These are phyloP conservation scores for Macrobrachium nipponense DNA, from an alignment of 1,140 invertebrate genomes.

Conservation along the genomic window DNA sequence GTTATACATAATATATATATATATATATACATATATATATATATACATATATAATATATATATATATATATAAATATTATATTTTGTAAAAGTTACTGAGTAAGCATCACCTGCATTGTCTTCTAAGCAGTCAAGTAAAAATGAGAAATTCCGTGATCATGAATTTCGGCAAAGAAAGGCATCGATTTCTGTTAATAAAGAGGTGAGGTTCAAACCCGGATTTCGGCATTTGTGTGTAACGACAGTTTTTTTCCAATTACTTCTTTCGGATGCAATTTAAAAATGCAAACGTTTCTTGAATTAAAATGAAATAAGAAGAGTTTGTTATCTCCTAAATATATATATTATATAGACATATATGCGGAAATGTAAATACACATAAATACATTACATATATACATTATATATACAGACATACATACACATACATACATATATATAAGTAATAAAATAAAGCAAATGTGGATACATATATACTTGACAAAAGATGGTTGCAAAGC, in stretches of 20 bases:
- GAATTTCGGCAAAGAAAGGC: too few species aligned
- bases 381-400: not conserved
- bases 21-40: slow-evolving; percentile 6
- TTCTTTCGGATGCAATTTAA: too few species aligned
- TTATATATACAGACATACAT: not conserved
- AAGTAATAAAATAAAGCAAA: not conserved
- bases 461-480: not conserved
- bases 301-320: too few species aligned
- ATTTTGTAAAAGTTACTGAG: too few species aligned
- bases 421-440: not conserved
- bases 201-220: too few species aligned
- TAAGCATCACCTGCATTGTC: not conserved
- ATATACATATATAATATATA: slow-evolving; percentile 13
- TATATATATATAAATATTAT: slow-evolving; percentile 20
- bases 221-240: too few species aligned
- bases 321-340: not conserved
- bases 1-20: slow-evolving; percentile 12
- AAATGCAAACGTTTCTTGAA: too few species aligned
- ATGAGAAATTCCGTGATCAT: too few species aligned
- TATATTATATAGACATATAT: slow-evolving; percentile 7
- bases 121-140: not conserved
- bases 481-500: too few species aligned
- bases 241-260: too few species aligned
- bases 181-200: too few species aligned
- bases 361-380: not conserved